Evolutionary conservation across 2,888 invertebrate species (phyloP).

Genomic region (Apotomis turbidana): DNA sequence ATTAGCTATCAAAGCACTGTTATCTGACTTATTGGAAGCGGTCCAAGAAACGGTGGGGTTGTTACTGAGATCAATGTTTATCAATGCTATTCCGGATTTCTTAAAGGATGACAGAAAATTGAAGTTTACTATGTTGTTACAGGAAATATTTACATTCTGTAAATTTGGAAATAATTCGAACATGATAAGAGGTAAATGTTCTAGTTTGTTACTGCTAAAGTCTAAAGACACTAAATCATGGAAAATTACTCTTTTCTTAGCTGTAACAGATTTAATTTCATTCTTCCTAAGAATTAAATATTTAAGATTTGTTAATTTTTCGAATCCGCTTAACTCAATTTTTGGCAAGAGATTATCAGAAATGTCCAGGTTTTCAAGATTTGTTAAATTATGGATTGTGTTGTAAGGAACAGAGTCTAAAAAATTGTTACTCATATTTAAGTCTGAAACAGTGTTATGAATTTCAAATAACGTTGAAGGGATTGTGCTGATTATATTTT

Average conservation of each 20-base stretch:
- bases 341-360: slow-evolving; percentile 87
- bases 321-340: slow-evolving; percentile 86
- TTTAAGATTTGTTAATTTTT: slow-evolving; percentile 69
- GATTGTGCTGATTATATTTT: slow-evolving; percentile 87
- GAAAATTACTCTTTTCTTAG: slow-evolving; percentile 68
- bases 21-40: slow-evolving; percentile 58
- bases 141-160: slow-evolving; percentile 73
- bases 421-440: slow-evolving; percentile 89
- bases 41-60: slow-evolving; percentile 72
- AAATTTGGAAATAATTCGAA: slow-evolving; percentile 76
- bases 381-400: slow-evolving; percentile 88
- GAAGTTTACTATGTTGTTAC: slow-evolving; percentile 71
- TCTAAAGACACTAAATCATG: slow-evolving; percentile 69
- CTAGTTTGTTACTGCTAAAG: slow-evolving; percentile 72
- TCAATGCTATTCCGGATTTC: slow-evolving; percentile 61
- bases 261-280: slow-evolving; percentile 70
- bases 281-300: slow-evolving; percentile 73
- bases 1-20: slow-evolving; percentile 69
- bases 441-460: slow-evolving; percentile 88
- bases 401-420: slow-evolving; percentile 91
- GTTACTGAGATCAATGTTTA: slow-evolving; percentile 75
- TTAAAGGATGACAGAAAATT: slow-evolving; percentile 68
- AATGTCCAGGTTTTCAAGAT: slow-evolving; percentile 88
- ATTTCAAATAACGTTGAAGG: slow-evolving; percentile 87
- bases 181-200: slow-evolving; percentile 64